phyloP scores from a whole-genome alignment of 2,797 vertebrate genomes.

The Rhabdomys pumilio region DNA sequence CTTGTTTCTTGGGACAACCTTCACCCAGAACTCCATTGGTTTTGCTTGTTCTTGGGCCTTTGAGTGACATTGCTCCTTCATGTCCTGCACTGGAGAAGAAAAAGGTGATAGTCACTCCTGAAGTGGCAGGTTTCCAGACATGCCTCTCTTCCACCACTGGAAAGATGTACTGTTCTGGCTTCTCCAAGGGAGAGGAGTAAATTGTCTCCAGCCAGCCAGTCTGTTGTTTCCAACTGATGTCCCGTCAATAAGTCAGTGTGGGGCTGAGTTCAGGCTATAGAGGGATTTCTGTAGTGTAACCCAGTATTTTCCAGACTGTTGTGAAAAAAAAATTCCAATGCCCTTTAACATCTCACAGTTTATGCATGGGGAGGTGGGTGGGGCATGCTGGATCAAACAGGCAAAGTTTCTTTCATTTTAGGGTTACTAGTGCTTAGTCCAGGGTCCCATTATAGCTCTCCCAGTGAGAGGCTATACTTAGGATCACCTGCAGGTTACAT shows the following conservation, averaged over 20 bases:
- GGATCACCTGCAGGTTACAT: not conserved
- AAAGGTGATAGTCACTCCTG: not conserved
- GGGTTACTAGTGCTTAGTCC: not conserved
- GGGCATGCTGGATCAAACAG: not conserved
- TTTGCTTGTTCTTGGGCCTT: not conserved
- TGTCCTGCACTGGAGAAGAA: not conserved
- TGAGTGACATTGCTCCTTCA: not conserved
- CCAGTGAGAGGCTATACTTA: not conserved
- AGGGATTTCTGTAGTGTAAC: not conserved
- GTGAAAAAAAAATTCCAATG: not conserved
- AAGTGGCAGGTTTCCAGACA: not conserved
- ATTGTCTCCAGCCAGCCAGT: not conserved
- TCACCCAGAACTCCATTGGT: not conserved
- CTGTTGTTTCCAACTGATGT: not conserved
- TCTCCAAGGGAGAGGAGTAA: not conserved
- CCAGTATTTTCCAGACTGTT: not conserved
- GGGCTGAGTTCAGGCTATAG: not conserved
- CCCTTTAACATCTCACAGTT: not conserved
- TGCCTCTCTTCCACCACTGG: not conserved
- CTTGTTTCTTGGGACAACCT: rapidly evolving
- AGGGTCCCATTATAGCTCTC: not conserved
- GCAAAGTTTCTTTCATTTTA: not conserved
- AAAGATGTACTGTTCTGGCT: not conserved
- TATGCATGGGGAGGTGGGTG: not conserved
- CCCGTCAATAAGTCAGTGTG: rapidly evolving